These are phyloP conservation scores for Heterotilapia buettikoferi DNA, from an alignment of 2,113 vertebrate genomes.

Conservation along the genomic window DNA sequence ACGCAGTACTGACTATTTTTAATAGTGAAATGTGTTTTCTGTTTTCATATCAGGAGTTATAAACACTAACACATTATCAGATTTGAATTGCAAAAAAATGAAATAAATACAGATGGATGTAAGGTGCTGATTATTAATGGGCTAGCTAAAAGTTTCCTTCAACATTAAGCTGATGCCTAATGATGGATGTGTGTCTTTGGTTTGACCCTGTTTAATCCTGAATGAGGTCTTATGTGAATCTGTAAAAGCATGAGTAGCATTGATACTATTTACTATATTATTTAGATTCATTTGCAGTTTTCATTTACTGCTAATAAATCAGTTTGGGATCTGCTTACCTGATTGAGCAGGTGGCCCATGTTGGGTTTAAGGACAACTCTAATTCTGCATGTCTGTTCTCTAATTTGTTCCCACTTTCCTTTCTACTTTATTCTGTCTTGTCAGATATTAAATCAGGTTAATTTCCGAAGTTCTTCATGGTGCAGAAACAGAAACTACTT, in stretches of 20 bases:
- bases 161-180: too few relatives aligned
- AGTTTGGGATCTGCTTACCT: not conserved
- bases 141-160: not conserved
- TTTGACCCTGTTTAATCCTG: not conserved
- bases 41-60: not conserved
- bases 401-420: not conserved
- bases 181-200: not conserved
- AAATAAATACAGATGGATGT: not conserved
- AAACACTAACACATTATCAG: not conserved
- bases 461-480: not conserved
- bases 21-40: not conserved
- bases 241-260: not conserved
- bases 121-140: not conserved
- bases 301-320: not conserved
- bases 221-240: not conserved
- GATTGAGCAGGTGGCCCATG: not conserved
- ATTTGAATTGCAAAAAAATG: not conserved
- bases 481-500: not conserved
- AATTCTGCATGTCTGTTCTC: not conserved
- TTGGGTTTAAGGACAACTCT: not conserved
- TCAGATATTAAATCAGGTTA: not conserved
- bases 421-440: not conserved
- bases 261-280: not conserved
- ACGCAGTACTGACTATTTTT: not conserved
- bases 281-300: not conserved